These are phyloP conservation scores for Temnothorax unifasciatus DNA, from an alignment of 2,888 invertebrate species.

Conservation along the genomic window DNA sequence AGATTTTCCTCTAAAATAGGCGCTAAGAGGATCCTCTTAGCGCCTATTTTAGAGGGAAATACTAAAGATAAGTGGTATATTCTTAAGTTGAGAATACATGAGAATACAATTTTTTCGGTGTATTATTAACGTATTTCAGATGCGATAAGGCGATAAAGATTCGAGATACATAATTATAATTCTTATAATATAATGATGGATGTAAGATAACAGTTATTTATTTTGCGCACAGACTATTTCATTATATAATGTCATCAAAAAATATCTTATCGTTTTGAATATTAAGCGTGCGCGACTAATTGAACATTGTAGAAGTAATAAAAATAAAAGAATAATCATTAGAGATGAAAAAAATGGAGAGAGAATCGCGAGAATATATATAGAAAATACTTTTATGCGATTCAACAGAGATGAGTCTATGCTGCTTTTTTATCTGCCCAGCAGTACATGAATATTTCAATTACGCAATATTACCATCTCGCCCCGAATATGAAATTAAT, in stretches of 20 bases:
- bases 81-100: too few relatives aligned
- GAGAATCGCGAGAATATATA: neutral
- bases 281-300: neutral
- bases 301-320: neutral
- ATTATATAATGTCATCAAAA: neutral
- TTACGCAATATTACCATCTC: conserved; percentile 28
- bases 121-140: neutral
- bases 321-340: neutral
- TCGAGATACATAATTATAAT: neutral
- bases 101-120: too few relatives aligned
- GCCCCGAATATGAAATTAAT: conserved; percentile 37
- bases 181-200: neutral
- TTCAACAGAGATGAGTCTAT: neutral
- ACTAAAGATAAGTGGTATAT: too few relatives aligned
- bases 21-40: too few relatives aligned
- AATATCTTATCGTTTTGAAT: neutral
- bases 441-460: conserved; percentile 32
- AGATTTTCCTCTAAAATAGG: too few relatives aligned
- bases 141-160: neutral
- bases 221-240: neutral
- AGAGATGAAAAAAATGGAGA: neutral
- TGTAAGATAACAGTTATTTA: neutral
- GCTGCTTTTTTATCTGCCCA: conserved; percentile 1
- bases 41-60: too few relatives aligned
- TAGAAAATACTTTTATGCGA: neutral